Base-by-base conservation (phyloP, 2,797 vertebrate species). In the Margarornis squamiger region DNA sequence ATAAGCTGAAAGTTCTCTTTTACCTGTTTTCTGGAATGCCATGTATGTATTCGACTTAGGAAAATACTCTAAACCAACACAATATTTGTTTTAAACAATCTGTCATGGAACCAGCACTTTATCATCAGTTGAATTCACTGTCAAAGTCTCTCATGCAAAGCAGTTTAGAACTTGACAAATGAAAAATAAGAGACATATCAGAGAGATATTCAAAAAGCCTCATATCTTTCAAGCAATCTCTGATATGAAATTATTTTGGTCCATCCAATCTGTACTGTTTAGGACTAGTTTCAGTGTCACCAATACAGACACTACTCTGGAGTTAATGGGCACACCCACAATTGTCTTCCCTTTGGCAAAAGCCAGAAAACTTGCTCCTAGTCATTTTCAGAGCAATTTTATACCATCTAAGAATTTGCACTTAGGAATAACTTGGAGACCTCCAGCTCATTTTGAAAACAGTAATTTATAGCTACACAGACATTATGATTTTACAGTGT, bases 401-500 rank as follows among this genome's bases (percentile, higher is more conserved):
- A 34, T 36, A 34, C 55, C 76, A 91, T 87, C 86, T 76, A 92
- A 96, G 81, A 91, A 95, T 92, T 77, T 96, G 92, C 91, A 96
- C 91, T 95, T 71, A 67, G 57, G 59, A 94, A 87, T 65, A 94
- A 96, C 78, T 93, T 96, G 89, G 84, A 97, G 95, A 97, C 96
- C 96, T 97, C 92, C 67, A 94, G 93, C 87, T 95, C 91, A 45
- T 94, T 91, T 88, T 94, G 81, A 94, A 96, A 96, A 94, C 89
- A 93, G 94, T 92, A 96, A 97, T 96, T 96, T 95, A 97, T 95
- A 96, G 91, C 92, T 93, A 55, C 92, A 93, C 81, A 96, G 94
- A 94, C 94, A 96, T 96, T 96, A 94, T 93, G 92, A 95, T 94
- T 94, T 97, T 96, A 95, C 86, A 95, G 81, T 96, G 95, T 97